These are phyloP conservation scores for Diarsia rubi DNA, from an alignment of 2,888 invertebrate genomes.

Conservation along the genomic window DNA sequence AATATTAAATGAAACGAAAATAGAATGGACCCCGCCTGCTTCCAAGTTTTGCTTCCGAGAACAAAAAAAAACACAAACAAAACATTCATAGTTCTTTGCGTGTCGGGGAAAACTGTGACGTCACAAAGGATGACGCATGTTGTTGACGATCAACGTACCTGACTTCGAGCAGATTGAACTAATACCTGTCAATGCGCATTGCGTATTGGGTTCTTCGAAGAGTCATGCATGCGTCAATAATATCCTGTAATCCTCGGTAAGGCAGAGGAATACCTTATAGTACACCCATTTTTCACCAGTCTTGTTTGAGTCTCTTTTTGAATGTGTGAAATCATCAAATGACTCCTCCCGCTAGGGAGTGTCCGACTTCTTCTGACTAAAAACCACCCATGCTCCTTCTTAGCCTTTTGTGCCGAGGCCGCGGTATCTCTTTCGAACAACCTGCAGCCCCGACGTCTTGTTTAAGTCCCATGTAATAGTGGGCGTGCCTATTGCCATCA, in stretches of 20 bases:
- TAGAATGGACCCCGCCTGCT: too few relatives aligned
- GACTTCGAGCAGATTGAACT: conserved; percentile 29
- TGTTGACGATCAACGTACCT: conserved; percentile 19
- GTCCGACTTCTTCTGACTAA: too few relatives aligned
- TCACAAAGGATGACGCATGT: conserved; percentile 31
- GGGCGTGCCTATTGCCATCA: neutral
- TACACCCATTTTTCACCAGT: too few relatives aligned
- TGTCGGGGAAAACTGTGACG: conserved; percentile 33
- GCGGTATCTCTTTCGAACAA: too few relatives aligned
- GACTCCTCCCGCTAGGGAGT: too few relatives aligned
- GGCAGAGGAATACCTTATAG: neutral
- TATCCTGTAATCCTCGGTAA: neutral
- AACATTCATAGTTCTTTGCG: conserved; percentile 44
- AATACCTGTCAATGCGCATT: conserved; percentile 31
- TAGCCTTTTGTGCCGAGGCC: too few relatives aligned
- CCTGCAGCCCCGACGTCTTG: too few relatives aligned
- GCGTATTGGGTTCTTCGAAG: conserved; percentile 27
- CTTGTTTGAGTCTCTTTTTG: too few relatives aligned
- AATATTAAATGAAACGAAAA: too few relatives aligned
- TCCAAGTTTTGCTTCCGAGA: too few relatives aligned
- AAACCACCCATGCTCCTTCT: too few relatives aligned
- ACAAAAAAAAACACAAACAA: conserved; percentile 40
- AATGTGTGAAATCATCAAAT: too few relatives aligned
- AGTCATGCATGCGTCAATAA: conserved; percentile 28
- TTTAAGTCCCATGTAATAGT: neutral